Base-by-base conservation (phyloP, 2,888 invertebrate genomes). In the Callinectes sapidus region DNA sequence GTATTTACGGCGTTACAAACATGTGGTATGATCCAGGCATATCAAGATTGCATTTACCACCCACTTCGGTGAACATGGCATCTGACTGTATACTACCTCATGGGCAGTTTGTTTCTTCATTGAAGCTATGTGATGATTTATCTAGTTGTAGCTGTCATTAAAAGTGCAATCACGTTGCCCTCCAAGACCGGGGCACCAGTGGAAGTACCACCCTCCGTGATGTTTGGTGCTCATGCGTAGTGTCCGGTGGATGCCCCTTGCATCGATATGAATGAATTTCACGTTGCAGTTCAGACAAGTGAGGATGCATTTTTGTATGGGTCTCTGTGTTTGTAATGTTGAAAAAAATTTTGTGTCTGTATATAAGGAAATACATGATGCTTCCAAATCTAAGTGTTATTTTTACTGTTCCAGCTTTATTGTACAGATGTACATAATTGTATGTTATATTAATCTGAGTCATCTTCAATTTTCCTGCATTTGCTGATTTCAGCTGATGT, bases 241-340 rank as follows among this genome's bases (percentile, higher is more conserved):
- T 93, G 88, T 93, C 90, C 89, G 90, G 92, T 93, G 89, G 92
- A 90, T 93, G 90, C 89, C 86, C 91, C 92, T 93, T 89, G 89
- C 89, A 61, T 93, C 88, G 35, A 89, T 90, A 90, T 90, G 87
- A 77, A 87, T 93, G 92, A 93, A 93, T 91, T 91, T 77, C 92
- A 90, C 91, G 77, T 81, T 66, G 89, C 86, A 89, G 81, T 91
- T 93, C 92, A 93, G 91, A 93, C 85, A 77, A 93, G 92, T 93
- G 92, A 93, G 92, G 92, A 93, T 93, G 92, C 91, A 91, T 93
- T 93, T 92, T 93, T 93, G 92, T 93, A 93, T 93, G 92, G 92
- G 92, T 93, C 92, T 93, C 90, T 93, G 90, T 93, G 92, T 93
- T 93, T 93, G 92, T 93, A 93, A 93, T 93, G 92, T 93, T 93